Conservation (phyloP, 2,113 vertebrate species). For the Laticauda laticaudata region DNA sequence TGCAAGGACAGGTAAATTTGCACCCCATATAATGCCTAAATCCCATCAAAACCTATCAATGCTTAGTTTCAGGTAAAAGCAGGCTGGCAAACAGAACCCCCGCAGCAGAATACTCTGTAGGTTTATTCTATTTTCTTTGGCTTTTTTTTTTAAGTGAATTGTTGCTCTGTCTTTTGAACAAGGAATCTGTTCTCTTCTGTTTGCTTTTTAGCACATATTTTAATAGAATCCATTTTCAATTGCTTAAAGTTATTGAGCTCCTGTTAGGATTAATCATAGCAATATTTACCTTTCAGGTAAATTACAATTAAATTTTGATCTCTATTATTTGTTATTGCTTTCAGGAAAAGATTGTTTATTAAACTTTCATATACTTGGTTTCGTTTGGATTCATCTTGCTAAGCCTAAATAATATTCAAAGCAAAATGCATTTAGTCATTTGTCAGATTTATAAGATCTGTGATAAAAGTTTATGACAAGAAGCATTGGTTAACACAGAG, state of each 20-base stretch:
- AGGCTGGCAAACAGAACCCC: background rate
- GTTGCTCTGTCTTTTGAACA: constrained; percentile 46
- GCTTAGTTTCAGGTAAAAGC: constrained; percentile 37
- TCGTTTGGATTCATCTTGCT: constrained; percentile 73
- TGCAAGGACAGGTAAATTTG: constrained; percentile 46
- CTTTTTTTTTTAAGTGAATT: too few species aligned
- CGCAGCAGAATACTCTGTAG: constrained; percentile 3
- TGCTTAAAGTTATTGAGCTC: constrained; percentile 67
- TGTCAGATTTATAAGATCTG: constrained; percentile 62
- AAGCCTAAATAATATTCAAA: constrained; percentile 72
- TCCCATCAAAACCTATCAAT: constrained; percentile 55
- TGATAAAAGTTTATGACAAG: constrained; percentile 44
- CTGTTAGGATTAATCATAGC: constrained; percentile 68
- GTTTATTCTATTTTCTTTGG: constrained; percentile 47
- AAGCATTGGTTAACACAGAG: constrained; percentile 50
- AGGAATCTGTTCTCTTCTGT: constrained; percentile 50
- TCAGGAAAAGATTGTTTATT: constrained; percentile 70
- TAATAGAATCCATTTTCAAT: constrained; percentile 56
- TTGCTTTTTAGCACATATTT: constrained; percentile 50
- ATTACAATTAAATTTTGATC: constrained; percentile 66
- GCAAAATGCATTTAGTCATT: constrained; percentile 71
- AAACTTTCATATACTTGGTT: constrained; percentile 73
- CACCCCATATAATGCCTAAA: constrained; percentile 18
- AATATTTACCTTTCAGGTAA: constrained; percentile 68
- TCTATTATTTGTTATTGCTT: constrained; percentile 68